These are phyloP conservation scores for Chamaea fasciata DNA, from an alignment of 2,113 vertebrate genomes.

Conservation along the genomic window DNA sequence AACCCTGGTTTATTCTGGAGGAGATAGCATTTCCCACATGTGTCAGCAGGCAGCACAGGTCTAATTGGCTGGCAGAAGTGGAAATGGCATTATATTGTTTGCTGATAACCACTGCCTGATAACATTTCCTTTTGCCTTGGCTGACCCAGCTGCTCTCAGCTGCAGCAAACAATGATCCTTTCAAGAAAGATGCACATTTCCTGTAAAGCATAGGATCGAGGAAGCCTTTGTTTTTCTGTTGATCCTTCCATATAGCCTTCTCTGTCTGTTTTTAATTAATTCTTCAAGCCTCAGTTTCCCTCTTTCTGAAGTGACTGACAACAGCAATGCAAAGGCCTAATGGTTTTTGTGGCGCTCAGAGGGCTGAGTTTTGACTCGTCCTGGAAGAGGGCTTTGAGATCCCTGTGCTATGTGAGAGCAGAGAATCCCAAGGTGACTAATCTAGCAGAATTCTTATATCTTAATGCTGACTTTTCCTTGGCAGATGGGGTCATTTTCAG, in stretches of 20 bases:
- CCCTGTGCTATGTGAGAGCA: not conserved
- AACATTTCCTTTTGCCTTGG: constrained; percentile 36
- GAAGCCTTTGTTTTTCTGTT: constrained; percentile 2
- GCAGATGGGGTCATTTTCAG: constrained; percentile 66
- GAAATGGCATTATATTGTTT: not conserved
- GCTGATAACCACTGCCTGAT: not conserved
- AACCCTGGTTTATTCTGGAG: not conserved
- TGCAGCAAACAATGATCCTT: constrained; percentile 49
- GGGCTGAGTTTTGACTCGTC: not conserved
- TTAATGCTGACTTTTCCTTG: constrained; percentile 72
- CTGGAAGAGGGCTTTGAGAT: not conserved
- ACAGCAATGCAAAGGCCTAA: not conserved
- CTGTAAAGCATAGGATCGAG: not conserved
- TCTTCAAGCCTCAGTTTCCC: not conserved
- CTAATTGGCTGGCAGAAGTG: constrained; percentile 4
- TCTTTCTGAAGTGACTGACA: not conserved
- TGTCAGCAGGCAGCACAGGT: not conserved
- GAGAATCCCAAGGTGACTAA: constrained; percentile 46
- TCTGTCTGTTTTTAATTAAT: not conserved
- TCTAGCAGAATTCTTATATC: constrained; percentile 59
- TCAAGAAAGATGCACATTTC: not conserved
- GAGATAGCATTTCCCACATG: not conserved
- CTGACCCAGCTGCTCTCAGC: not conserved
- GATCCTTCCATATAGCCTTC: not conserved
- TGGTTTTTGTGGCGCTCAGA: not conserved